Base-by-base conservation (phyloP, 2,888 invertebrate species). In the Hyposoter dolosus region DNA sequence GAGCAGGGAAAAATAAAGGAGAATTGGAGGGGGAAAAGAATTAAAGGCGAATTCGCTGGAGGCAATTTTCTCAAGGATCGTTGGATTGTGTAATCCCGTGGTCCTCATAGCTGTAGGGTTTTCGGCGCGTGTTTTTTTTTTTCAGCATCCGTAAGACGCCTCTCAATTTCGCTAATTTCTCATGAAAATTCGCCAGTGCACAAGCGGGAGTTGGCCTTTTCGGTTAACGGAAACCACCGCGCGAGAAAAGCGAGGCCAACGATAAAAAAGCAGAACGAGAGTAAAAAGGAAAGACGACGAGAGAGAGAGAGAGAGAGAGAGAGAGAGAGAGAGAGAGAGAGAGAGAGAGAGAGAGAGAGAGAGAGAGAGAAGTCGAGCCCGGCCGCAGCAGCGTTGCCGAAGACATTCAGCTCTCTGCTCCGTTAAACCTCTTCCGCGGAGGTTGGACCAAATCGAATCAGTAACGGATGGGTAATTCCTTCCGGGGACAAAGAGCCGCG, bases 391-490 rank as follows among this genome's bases (percentile, higher is more conserved):
- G 66, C 87, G 77, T 89, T 88, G 88, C 87, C 85, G 85, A 90
- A 89, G 91, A 90, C 91, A 89, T 91, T 91, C 88, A 89, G 89
- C 81, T 88, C 89, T 88, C 86, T 90, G 88, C 88, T 84, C 88
- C 87, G 88, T 90, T 91, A 90, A 90, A 87, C 82, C 88, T 60
- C 60, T 84, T 83, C 81, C 85, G 87, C 84, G 72, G 83, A 82
- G 85, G 82, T 79, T 78, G 82, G 83, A 87, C 84, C 88, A 89
- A 91, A 91, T 91, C 89, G 90, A 89, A 91, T 91, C 89, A 91
- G 86, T 89, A 89, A 90, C 89, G 90, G 90, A 88, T 89, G 90
- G 85, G 84, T 90, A 90, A 91, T 89, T 91, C 89, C 89, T 88
- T 88, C 78, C 85, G 86, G 86, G 88, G 87, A 89, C 86, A 88